Percentiles rank a stretch among this genome's conserved stretches.
These are phyloP conservation scores for Colius striatus DNA, from an alignment of 2,113 vertebrate genomes.

Conservation along the genomic window DNA sequence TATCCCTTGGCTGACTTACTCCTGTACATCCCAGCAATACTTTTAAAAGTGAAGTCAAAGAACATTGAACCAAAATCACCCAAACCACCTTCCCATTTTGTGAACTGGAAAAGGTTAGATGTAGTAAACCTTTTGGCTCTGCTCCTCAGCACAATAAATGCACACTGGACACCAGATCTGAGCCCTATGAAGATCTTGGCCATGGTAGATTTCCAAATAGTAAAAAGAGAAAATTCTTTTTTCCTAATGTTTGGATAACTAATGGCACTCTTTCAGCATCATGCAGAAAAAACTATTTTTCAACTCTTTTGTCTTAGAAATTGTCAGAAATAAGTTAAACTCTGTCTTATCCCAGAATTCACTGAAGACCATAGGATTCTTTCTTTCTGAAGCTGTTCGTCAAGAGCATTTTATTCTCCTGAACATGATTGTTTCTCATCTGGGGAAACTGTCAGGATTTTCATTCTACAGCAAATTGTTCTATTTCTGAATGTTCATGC, in stretches of 20 bases:
- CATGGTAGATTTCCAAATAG: neutral
- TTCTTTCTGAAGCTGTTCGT: neutral
- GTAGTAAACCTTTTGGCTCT: neutral
- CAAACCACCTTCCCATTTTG: neutral
- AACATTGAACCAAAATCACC: neutral
- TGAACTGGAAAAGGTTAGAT: neutral
- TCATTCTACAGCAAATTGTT: neutral
- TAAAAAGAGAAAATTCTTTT: neutral
- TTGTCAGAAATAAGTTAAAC: neutral
- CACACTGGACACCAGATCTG: neutral
- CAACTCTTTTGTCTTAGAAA: neutral
- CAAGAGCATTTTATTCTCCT: neutral
- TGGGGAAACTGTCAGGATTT: neutral
- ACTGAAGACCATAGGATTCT: neutral
- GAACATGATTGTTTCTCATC: neutral
- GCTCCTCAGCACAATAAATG: neutral
- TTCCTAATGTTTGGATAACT: neutral
- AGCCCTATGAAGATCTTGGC: neutral
- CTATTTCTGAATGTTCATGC: neutral
- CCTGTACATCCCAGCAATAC: neutral
- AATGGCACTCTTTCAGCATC: neutral
- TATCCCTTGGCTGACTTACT: neutral
- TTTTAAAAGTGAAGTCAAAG: neutral
- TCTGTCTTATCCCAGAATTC: neutral
- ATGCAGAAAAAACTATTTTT: neutral